Base-by-base conservation (phyloP, 2,888 invertebrate species). In the Parasteatoda lunata region DNA sequence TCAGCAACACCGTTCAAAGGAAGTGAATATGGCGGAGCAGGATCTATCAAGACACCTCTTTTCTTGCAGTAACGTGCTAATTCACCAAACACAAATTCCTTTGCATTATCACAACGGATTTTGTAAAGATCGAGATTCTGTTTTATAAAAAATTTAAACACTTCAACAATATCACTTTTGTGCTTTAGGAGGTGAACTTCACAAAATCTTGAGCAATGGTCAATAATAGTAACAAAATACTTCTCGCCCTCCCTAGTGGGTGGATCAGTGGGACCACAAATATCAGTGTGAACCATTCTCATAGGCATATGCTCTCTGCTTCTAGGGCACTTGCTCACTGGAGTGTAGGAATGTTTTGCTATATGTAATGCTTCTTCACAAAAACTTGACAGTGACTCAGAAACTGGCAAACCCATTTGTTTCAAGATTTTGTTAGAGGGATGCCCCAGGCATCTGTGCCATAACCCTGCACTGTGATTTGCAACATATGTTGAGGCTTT, bases 1-100 rank as follows among this genome's bases (percentile, higher is more conserved):
- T 90, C 85, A 4, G 90, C 88, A 13, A 90, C 89, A 69, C 88
- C 89, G 77, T 89, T 90, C 70, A 90, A 88, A 77, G 89, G 77
- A 47, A 88, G 88, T n/a, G 75, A 85, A 59, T 89, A 77, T n/a
- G 89, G 83, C 8, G 89, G 77, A 7, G 89, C 86, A 48, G 64
- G 65, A 77, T 90, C 81, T 76, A 89, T 88, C 8, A 66, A 11
- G 7, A 90, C 89, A 45, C 89, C 90, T 49, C 77, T 65, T 47
- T 66, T 76, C 54, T 71, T 79, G 49, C 83, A 84, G 54, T 73
- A 89, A 15, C 69, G 9, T 5, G 83, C 65, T 52, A 89, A 75
- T 45, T 86, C 80, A 52, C 77, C 79, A 65, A 75, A 82, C n/a
- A 75, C 65, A 71, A 77, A 89, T 54, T 89, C 88, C 45, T 86